Evolutionary conservation across 1,140 invertebrate genomes (phyloP).

Genomic region (Aphidius gifuensis): DNA sequence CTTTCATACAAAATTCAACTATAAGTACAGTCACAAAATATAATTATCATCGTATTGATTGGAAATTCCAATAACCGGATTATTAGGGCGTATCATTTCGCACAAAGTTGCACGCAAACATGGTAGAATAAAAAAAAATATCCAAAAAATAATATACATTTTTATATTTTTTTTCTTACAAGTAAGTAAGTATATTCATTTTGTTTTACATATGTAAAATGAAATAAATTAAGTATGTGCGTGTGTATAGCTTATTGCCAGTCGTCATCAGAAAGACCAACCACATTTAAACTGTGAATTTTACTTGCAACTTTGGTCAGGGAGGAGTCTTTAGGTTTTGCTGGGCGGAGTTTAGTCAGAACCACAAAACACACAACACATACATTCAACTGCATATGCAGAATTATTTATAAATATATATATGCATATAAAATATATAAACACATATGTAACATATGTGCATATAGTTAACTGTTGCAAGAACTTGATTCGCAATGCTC

Average conservation of each 20-base stretch:
- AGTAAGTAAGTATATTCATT: neutral
- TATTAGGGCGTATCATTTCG: neutral
- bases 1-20: neutral
- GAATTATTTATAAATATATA: neutral
- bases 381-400: slow-evolving; percentile 26
- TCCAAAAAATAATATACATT: too few species aligned
- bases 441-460: slow-evolving; percentile 24
- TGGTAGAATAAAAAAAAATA: slow-evolving; percentile 11
- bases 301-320: slow-evolving; percentile 31
- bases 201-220: neutral
- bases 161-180: neutral
- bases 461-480: slow-evolving; percentile 1
- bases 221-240: neutral
- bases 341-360: slow-evolving; percentile 52
- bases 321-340: slow-evolving; percentile 50
- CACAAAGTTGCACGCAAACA: slow-evolving; percentile 17
- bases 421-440: neutral
- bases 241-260: neutral
- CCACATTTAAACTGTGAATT: slow-evolving; percentile 3
- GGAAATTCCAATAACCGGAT: slow-evolving; percentile 21
- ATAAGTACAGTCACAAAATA: neutral
- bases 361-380: slow-evolving; percentile 51
- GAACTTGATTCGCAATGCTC: slow-evolving; percentile 4
- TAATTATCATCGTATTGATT: slow-evolving; percentile 4
- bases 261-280: slow-evolving; percentile 1